A percentile compares a stretch with the other conserved stretches of the same genome.
These are phyloP conservation scores for Altica lythri DNA, from an alignment of 2,888 invertebrate species.

Conservation along the genomic window DNA sequence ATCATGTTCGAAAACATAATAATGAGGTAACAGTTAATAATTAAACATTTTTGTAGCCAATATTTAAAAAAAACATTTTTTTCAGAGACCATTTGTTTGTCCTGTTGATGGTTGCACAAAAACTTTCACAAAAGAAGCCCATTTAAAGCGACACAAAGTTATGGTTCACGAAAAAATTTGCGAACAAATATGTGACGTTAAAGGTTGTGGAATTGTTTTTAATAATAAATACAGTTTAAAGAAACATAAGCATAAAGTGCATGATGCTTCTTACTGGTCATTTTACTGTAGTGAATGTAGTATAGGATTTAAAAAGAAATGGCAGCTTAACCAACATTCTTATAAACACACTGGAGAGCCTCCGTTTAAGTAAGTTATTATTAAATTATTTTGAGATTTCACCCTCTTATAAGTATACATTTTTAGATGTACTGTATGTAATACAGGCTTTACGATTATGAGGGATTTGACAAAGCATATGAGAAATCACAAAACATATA, in stretches of 20 bases:
- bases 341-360: slow-evolving; percentile 39
- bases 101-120: slow-evolving; percentile 41
- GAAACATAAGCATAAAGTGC: slow-evolving; percentile 43
- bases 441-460: slow-evolving; percentile 38
- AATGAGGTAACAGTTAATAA: slow-evolving; percentile 30
- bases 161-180: slow-evolving; percentile 34
- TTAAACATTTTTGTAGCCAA: background rate
- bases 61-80: slow-evolving; percentile 11
- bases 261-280: slow-evolving; percentile 31
- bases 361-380: slow-evolving; percentile 36
- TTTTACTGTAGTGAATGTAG: slow-evolving; percentile 44
- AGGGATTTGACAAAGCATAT: slow-evolving; percentile 44
- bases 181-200: slow-evolving; percentile 36
- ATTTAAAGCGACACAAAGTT: slow-evolving; percentile 45
- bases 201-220: slow-evolving; percentile 42
- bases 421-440: slow-evolving; percentile 46
- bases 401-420: background rate
- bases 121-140: slow-evolving; percentile 44
- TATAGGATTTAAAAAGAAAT: slow-evolving; percentile 45
- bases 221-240: slow-evolving; percentile 46
- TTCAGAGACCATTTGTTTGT: slow-evolving; percentile 44
- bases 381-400: slow-evolving; percentile 7
- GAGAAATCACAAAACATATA: slow-evolving; percentile 45
- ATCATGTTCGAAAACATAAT: slow-evolving; percentile 32
- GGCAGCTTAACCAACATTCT: slow-evolving; percentile 42